Conservation (phyloP, 2,797 vertebrate genomes). For the Gallinago stenura region DNA sequence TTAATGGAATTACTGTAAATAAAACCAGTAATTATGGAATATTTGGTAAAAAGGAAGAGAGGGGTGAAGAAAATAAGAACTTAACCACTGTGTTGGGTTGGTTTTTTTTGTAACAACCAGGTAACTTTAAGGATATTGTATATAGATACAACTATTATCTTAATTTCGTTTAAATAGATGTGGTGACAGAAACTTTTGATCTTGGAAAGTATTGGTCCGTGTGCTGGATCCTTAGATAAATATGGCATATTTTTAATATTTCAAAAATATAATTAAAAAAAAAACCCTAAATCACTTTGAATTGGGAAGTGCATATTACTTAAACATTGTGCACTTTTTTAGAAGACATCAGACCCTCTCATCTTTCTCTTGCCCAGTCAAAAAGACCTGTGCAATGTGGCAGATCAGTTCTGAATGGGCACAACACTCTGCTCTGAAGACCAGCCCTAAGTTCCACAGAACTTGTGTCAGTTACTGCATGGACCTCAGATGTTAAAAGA, state of each 20-base stretch:
- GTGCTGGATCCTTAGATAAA: neutral
- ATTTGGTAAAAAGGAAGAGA: neutral
- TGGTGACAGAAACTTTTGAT: neutral
- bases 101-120: neutral
- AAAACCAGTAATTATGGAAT: neutral
- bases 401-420: neutral
- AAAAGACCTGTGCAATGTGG: neutral
- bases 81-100: accelerated
- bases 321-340: neutral
- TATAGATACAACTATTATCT: neutral
- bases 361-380: neutral
- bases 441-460: neutral
- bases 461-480: accelerated
- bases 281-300: neutral
- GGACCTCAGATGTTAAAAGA: neutral
- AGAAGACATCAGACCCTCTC: neutral
- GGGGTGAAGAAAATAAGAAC: neutral
- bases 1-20: neutral
- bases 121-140: neutral
- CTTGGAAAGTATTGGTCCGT: neutral
- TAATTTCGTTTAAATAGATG: neutral
- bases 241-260: neutral
- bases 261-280: neutral
- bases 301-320: neutral
- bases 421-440: neutral